Conservation (phyloP, 2,888 invertebrate genomes). For the Miltochrista miniata region DNA sequence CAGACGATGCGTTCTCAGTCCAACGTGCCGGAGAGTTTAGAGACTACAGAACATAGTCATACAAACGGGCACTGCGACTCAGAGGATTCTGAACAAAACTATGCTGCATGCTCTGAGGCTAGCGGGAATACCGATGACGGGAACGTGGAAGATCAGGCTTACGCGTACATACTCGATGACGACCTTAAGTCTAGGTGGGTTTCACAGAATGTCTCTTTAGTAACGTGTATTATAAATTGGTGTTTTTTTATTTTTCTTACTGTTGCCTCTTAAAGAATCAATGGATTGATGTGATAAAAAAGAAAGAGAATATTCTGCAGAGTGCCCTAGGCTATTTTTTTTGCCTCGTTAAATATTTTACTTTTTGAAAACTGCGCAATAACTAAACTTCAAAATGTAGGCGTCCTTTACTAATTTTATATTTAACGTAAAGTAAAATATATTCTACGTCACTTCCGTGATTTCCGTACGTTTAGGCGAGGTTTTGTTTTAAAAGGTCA, state of each 20-base stretch:
- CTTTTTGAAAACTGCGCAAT: no score
- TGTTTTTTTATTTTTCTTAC: no score
- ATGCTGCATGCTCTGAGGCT: slow-evolving; percentile 66
- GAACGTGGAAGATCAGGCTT: slow-evolving; percentile 60
- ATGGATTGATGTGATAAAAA: no score
- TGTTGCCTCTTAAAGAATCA: no score
- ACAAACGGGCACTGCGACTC: slow-evolving; percentile 67
- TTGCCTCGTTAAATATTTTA: no score
- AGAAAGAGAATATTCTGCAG: no score
- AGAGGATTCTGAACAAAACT: slow-evolving; percentile 70
- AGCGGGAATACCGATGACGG: slow-evolving; percentile 69
- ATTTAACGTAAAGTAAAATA: slow-evolving; percentile 18
- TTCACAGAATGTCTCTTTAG: neutral
- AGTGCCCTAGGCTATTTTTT: no score
- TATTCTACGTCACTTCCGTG: slow-evolving; percentile 24
- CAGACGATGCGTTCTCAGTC: slow-evolving; percentile 85
- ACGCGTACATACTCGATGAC: slow-evolving; percentile 75
- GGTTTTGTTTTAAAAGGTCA: slow-evolving; percentile 39
- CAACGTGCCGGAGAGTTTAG: slow-evolving; percentile 61
- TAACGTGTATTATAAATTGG: no score
- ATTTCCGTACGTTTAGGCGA: slow-evolving; percentile 18
- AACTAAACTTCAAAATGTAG: no score
- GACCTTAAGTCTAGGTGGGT: slow-evolving; percentile 78
- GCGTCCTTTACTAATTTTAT: slow-evolving; percentile 7
- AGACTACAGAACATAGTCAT: slow-evolving; percentile 48